Conservation (phyloP, 2,113 vertebrate genomes). For the Pampusana beccarii region DNA sequence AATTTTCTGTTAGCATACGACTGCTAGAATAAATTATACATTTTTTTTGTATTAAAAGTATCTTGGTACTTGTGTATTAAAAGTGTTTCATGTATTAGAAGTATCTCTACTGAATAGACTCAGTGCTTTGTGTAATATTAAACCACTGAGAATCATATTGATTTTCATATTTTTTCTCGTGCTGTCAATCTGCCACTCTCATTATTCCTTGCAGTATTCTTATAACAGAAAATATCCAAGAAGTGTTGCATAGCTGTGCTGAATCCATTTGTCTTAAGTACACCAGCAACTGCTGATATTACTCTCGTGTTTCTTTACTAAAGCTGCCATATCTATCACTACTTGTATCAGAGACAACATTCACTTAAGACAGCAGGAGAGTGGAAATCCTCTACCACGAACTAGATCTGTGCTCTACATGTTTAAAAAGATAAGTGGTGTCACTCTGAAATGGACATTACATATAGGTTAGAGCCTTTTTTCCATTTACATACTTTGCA, state of each 20-base stretch:
- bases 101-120: background rate
- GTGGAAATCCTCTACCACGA: background rate
- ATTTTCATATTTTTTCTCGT: background rate
- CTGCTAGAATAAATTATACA: background rate
- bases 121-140: background rate
- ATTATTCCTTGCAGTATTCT: background rate
- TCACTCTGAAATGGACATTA: background rate
- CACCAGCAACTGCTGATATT: background rate
- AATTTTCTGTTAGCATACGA: background rate
- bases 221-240: background rate
- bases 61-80: background rate
- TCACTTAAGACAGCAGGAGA: background rate
- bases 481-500: background rate
- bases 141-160: background rate
- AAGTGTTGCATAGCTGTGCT: background rate
- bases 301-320: background rate
- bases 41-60: background rate
- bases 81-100: background rate
- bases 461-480: background rate
- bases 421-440: background rate
- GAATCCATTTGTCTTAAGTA: background rate
- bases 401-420: background rate
- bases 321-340: background rate
- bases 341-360: background rate
- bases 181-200: background rate